Base-by-base conservation (phyloP, 2,888 invertebrate species). In the Trachelus iudaicus region DNA sequence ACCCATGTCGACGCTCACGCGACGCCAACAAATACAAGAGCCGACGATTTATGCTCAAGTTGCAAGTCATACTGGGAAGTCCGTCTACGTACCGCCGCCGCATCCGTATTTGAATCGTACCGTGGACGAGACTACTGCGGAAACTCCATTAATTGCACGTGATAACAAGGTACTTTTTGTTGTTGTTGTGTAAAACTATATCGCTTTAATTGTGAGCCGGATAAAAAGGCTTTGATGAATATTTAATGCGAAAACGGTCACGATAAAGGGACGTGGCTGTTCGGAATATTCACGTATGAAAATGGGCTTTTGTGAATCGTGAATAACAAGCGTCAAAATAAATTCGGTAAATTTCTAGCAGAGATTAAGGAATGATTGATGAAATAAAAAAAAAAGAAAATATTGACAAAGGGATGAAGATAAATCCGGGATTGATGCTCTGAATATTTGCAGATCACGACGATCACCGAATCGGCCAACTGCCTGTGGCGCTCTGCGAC, bases 61-160 rank as follows among this genome's bases (percentile, higher is more conserved):
- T 78, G 85, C 89, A 77, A 86, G 88, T 81, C 90, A 90, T 82
- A 85, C 87, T 79, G 83, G 77, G 79, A 90, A 90, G 82, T 87
- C 90, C 78, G 89, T 90, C 84, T 91, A 90, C 87, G 89, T 89
- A 80, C 90, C 90, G 71, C 90, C 90, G 69, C 89, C 90, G 30
- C 89, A 88, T 82, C 90, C 88, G 76, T 90, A 90, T 86, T 82
- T 84, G 82, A 87, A 84, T 81, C 87, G 88, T 73, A 79, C 83
- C 69, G 78, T 77, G n/a, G 90, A 90, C 82, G 90, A 90, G 68
- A 87, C 90, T 77, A 90, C 90, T 73, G 90, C 87, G 78, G 90
- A 91, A 84, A 91, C 91, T 85, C 91, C 91, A 79, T 86, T 91
- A 82, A 90, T 91, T 84, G 90, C 89, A 84, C 89, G 89, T 83